Evolutionary conservation across 2,797 vertebrate genomes (phyloP).

Genomic region (Potorous gilbertii): DNA sequence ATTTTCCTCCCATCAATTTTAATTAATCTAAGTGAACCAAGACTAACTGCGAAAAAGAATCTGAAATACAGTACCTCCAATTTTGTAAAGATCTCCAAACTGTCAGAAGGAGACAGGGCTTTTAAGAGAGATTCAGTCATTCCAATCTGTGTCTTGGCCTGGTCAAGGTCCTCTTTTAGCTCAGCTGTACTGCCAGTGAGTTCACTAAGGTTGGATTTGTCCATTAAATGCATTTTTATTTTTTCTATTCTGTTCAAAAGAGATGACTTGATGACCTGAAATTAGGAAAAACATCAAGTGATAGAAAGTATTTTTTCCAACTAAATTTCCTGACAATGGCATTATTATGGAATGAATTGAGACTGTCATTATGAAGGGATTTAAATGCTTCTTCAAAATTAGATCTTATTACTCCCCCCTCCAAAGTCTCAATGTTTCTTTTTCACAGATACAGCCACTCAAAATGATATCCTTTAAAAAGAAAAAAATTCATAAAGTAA

Average conservation of each 20-base stretch:
- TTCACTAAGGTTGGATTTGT: slow-evolving; percentile 9
- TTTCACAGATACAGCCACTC: background rate
- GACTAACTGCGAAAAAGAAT: slow-evolving; percentile 21
- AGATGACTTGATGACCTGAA: slow-evolving; percentile 87
- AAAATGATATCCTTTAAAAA: background rate
- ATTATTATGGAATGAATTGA: background rate
- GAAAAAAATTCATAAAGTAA: background rate
- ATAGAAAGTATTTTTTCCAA: background rate
- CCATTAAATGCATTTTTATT: slow-evolving; percentile 76
- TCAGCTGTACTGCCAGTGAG: slow-evolving; percentile 79
- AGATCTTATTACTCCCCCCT: slow-evolving; percentile 24
- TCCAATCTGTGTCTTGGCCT: slow-evolving; percentile 87
- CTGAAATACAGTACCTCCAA: slow-evolving; percentile 81
- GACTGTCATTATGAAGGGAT: slow-evolving; percentile 3
- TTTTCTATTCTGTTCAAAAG: slow-evolving; percentile 84
- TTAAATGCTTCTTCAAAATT: slow-evolving; percentile 22
- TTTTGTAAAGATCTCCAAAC: slow-evolving; percentile 87
- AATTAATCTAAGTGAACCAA: slow-evolving; percentile 22
- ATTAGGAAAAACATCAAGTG: slow-evolving; percentile 56
- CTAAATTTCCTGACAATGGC: slow-evolving; percentile 28
- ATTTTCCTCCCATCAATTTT: slow-evolving; percentile 7
- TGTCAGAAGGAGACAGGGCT: slow-evolving; percentile 85
- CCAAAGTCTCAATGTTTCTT: slow-evolving; percentile 22
- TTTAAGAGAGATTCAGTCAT: slow-evolving; percentile 87
- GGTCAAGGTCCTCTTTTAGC: slow-evolving; percentile 85